Evolutionary conservation across 2,113 vertebrate species (phyloP), one percentile per base, ranked within the genome.

Genomic region (Perognathus longimembris): DNA sequence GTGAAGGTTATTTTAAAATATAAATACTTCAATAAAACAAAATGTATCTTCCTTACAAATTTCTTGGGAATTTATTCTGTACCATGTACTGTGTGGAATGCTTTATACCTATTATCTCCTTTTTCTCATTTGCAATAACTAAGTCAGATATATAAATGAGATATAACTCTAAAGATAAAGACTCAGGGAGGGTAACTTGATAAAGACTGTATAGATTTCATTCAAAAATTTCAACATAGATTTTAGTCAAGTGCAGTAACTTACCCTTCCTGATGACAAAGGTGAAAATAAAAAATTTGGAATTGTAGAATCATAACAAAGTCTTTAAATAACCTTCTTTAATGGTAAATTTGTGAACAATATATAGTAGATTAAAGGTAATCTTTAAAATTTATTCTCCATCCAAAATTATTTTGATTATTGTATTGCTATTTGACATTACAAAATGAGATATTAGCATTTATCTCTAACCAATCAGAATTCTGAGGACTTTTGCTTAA

Each of bases 391-490:
- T 84, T 86, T 40, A 78, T 89, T 59, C 76, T 93, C 57, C 69
- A 18, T 94, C 24, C 40, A 42, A 69, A 94, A 91, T 38, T 89
- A 54, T 34, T 71, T 70, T 59, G 50, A 85, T 59, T 71, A 70
- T 6, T 78, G 78, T 81, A 67, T 10, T 90, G 32, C 34, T 81
- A 24, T 21, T 94, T 79, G 76, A 67, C 5, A 73, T 76, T 93
- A 67, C 69, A 89, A 91, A 92, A 90, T 90, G 63, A 30, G 88
- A 78, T 90, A 87, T 30, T 32, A 61, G 85, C 80, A 95, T 88
- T 94, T 91, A 79, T 92, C 34, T 81, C 11, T 82, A 38, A 74
- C 28, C 50, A 12, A 54, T 54, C 36, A 67, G 32, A 81, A 89
- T 96, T 93, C 15, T 77, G 40, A 87, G 77, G 40, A 66, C 74